phyloP scores from a whole-genome alignment of 2,797 vertebrate species.

The Artibeus lituratus region DNA sequence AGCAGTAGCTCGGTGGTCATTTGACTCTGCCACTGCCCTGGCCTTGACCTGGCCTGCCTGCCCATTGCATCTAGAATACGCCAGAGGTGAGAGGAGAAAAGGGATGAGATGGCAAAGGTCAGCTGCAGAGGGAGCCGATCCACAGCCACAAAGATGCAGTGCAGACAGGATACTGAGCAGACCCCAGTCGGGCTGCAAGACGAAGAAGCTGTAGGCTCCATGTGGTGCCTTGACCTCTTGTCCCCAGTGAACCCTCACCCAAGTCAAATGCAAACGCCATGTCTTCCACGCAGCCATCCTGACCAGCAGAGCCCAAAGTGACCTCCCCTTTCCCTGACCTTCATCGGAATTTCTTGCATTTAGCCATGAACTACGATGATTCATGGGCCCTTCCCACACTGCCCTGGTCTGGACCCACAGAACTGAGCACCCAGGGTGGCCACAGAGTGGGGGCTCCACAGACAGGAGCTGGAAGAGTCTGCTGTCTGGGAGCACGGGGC shows the following conservation, averaged over 20 bases:
- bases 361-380: neutral
- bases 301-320: neutral
- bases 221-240: fast-evolving
- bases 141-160: neutral
- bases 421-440: neutral
- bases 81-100: no score
- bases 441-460: neutral
- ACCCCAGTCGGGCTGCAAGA: no score
- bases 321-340: no score
- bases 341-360: fast-evolving
- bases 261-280: neutral
- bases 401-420: neutral
- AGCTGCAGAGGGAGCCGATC: neutral
- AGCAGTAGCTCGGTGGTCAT: neutral
- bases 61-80: neutral
- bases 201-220: neutral
- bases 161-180: neutral
- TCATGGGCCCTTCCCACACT: fast-evolving
- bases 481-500: neutral
- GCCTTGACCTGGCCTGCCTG: no score
- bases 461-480: neutral
- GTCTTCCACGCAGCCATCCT: neutral
- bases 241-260: neutral
- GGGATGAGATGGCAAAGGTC: neutral
- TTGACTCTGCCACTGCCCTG: neutral